These are phyloP conservation scores for Reinhardtius hippoglossoides DNA, from an alignment of 2,113 vertebrate species.

Conservation along the genomic window DNA sequence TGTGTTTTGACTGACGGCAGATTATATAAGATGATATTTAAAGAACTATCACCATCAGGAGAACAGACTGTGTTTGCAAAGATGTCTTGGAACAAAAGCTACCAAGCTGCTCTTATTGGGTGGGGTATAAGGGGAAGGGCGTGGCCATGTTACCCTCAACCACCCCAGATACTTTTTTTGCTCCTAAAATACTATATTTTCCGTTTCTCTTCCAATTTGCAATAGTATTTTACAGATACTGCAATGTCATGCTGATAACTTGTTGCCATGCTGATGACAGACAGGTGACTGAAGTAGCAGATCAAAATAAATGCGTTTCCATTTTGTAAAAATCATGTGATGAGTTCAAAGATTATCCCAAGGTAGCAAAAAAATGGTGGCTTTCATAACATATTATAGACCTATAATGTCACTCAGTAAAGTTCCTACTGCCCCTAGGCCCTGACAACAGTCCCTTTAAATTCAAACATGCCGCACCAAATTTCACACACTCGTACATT, in stretches of 20 bases:
- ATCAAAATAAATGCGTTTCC: no score
- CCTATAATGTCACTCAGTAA: no score
- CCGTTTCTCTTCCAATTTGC: neutral
- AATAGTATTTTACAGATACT: neutral
- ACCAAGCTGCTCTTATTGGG: neutral
- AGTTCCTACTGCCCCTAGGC: no score
- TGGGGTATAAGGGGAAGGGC: neutral
- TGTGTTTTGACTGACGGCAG: neutral
- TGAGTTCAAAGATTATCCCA: no score
- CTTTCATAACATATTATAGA: no score
- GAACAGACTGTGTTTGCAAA: neutral
- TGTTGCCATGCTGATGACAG: no score
- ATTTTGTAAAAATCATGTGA: no score
- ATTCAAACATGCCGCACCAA: neutral
- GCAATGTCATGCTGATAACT: neutral
- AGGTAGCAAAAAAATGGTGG: neutral
- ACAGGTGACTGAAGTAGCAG: no score
- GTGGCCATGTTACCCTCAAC: neutral
- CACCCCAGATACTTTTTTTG: neutral
- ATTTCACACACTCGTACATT: neutral
- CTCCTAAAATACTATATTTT: neutral
- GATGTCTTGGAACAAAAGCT: neutral
- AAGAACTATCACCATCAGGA: neutral
- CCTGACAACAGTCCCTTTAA: neutral
- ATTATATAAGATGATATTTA: no score